These are phyloP conservation scores for Hemibagrus wyckioides DNA, from an alignment of 2,113 vertebrate genomes.

Conservation along the genomic window DNA sequence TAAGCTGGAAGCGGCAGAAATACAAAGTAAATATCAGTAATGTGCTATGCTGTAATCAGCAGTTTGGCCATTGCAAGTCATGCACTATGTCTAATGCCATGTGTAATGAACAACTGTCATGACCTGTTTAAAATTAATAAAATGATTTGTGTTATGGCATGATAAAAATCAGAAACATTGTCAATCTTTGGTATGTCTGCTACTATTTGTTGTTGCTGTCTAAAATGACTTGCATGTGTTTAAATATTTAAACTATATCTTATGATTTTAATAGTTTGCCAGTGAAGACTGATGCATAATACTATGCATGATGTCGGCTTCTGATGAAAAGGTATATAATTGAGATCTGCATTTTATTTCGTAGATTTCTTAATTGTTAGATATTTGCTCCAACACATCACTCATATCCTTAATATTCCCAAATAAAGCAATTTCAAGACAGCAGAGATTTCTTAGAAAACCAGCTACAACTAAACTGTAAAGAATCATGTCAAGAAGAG, in stretches of 20 bases:
- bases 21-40: too few species aligned
- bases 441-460: background rate
- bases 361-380: background rate
- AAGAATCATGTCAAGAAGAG: background rate
- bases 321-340: conserved; percentile 3
- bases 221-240: background rate
- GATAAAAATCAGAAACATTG: too few species aligned
- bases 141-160: too few species aligned
- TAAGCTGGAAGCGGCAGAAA: too few species aligned
- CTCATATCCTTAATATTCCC: background rate
- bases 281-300: background rate
- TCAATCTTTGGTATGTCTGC: background rate
- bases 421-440: conserved; percentile 9
- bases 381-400: background rate
- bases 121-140: too few species aligned
- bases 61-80: too few species aligned
- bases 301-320: background rate
- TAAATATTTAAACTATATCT: background rate
- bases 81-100: background rate
- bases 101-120: too few species aligned
- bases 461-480: background rate
- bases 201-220: background rate
- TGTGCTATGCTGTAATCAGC: too few species aligned
- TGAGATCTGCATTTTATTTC: too few species aligned
- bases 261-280: background rate